Base-by-base conservation (phyloP, 2,888 invertebrate species). In the Tanytarsus gracilentus region DNA sequence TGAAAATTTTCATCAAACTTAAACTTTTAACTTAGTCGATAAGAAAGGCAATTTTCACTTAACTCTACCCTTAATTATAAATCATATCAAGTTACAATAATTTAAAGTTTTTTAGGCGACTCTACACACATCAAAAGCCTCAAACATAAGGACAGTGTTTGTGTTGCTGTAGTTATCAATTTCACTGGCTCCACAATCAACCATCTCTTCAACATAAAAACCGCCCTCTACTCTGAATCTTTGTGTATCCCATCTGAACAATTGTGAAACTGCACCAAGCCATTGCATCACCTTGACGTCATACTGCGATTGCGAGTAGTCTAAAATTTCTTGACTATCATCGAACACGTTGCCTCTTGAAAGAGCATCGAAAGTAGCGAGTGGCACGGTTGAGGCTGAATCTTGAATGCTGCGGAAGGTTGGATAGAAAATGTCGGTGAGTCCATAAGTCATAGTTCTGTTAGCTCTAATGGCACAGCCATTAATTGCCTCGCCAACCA, bases 331-430 rank as follows among this genome's bases (percentile, higher is more conserved):
- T 16, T 60, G 16, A 7, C 29, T 16, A 33, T 60, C 50, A 36
- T 49, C 33, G 8, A 60, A 60, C 6, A 60, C 60, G 25, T 60
- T 60, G 21, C 50, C 60, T n/a, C 50, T 26, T 23, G 60, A 60
- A 11, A 60, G 21, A 9, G 21, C 36, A 25, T 29, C 50, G 7
- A 50, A 8, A 9, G 40, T 40, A 9, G 48, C 21, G 11, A 36
- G 7, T 23, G 50, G 60, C 14, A 50, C 39, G 9, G 49, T 39
- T 48, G 60, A 49, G 8, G 29, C 48, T 16, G 30, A 25, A 6
- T 1, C 26, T 27, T 50, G 60, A 11, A 50, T 50, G 16, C 4
- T 26, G 11, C 14, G 36, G 11, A 60, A 60, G 9, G 36, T 36
- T 50, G 50, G 60, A 18, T 60, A 60, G 60, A 60, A 60, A 11